Base-by-base conservation (phyloP, 2,113 vertebrate genomes). In the Zonotrichia leucophrys region DNA sequence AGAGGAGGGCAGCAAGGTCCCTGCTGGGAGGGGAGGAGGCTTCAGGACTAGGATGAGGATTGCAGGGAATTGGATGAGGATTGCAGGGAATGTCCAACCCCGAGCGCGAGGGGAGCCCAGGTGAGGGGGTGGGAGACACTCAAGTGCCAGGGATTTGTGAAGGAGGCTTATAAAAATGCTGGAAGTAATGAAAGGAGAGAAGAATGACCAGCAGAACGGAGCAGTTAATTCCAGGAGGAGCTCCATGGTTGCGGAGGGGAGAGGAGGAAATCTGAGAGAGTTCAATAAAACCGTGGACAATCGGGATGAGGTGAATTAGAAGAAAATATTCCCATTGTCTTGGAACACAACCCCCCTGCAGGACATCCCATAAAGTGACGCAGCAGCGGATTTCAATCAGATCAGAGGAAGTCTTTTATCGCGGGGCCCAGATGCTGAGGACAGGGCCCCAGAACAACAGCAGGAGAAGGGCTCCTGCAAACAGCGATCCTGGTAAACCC, bases 131-230 rank as follows among this genome's bases (percentile, higher is more conserved):
- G 64, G 91, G 52, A 63, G 73, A 74, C 8, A 18, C 60, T 87
- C 41, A 1, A 89, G 88, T 81, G 90, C 93, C 93, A 86, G 76
- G 64, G 90, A 81, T 90, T 89, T 91, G 49, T 27, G 83, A 64
- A 25, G 41, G 28, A 81, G 80, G 62, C 89, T 89, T 84, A 31
- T 92, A 92, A 91, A 95, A 92, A 37, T 28, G 33, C 83, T 95
- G 95, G 52, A 87, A 92, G 69, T 84, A 94, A 95, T 93, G 89
- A 94, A 93, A 97, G 75, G 59, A 70, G 80, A 95, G 95, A 94
- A 89, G 73, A 86, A 81, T 20, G 64, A 70, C 63, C 86, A 76
- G 79, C 35, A 95, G 90, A 97, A 55, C 59, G 35, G 94, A 93
- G 75, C 17, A 2, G 88, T 46, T 86, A 83, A 74, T 96, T 93